Evolutionary conservation across 2,113 vertebrate species (phyloP).

Genomic region (Merops nubicus): DNA sequence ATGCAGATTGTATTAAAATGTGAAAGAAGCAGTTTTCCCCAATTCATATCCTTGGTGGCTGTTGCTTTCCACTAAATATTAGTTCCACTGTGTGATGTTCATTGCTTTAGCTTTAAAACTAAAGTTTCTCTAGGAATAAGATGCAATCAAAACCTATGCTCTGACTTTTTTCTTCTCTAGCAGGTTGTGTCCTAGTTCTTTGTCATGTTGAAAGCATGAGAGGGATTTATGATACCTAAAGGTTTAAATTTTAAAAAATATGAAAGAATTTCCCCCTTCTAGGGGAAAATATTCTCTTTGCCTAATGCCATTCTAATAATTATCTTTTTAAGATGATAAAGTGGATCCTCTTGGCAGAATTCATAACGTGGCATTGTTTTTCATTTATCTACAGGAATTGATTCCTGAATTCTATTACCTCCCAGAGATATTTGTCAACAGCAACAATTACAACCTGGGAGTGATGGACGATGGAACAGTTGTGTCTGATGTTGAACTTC

Average conservation of each 20-base stretch:
- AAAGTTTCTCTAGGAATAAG: neutral
- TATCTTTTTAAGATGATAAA: neutral
- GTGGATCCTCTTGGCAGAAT: constrained; percentile 14
- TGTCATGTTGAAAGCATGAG: neutral
- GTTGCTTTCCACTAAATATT: neutral
- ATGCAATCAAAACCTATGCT: neutral
- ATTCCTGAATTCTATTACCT: constrained; percentile 99
- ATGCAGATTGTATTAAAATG: neutral
- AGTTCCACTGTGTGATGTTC: neutral
- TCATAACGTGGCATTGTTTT: constrained; percentile 51
- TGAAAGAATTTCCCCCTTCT: neutral
- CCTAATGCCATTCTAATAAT: neutral
- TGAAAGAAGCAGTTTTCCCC: neutral
- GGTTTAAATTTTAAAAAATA: neutral
- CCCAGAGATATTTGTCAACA: constrained; percentile 98
- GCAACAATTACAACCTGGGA: constrained; percentile 95
- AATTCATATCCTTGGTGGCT: neutral
- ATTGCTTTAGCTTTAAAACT: neutral
- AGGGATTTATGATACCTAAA: neutral
- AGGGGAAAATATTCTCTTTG: neutral
- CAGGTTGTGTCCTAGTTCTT: neutral
- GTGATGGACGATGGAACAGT: constrained; percentile 96
- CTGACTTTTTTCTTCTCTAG: neutral
- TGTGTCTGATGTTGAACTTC: constrained; percentile 97
- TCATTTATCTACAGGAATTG: constrained; percentile 86